A percentile compares a stretch with the other conserved stretches of the same genome.
phyloP scores from a whole-genome alignment of 2,797 vertebrate species.

The Acanthurus lineatus region DNA sequence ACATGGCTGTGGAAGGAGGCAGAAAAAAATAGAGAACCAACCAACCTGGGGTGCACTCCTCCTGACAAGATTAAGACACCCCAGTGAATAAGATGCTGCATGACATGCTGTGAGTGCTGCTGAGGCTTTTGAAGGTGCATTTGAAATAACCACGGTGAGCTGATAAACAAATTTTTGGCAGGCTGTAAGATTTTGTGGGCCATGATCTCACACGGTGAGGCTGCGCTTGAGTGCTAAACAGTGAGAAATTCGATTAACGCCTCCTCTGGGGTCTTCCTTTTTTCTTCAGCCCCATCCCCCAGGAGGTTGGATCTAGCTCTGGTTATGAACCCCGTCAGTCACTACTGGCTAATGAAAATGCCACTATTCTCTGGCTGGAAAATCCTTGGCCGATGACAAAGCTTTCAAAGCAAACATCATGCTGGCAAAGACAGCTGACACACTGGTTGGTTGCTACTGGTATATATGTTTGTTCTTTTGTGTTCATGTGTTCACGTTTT shows the following conservation, averaged over 20 bases:
- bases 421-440: constrained; percentile 52
- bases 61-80: constrained; percentile 68
- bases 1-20: constrained; percentile 7
- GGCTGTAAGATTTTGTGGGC: constrained; percentile 55
- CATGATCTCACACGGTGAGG: constrained; percentile 64
- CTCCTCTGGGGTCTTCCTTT: constrained; percentile 63
- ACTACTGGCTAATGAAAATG: constrained; percentile 75
- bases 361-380: constrained; percentile 69
- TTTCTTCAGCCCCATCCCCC: constrained; percentile 17
- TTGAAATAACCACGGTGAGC: constrained; percentile 59
- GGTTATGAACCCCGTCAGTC: constrained; percentile 59
- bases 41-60: constrained; percentile 20
- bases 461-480: constrained; percentile 5
- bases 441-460: background rate
- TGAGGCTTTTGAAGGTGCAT: constrained; percentile 53
- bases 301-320: constrained; percentile 40
- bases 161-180: constrained; percentile 73
- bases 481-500: constrained; percentile 13
- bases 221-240: constrained; percentile 68
- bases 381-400: constrained; percentile 70
- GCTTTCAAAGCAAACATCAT: constrained; percentile 72
- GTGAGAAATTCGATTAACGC: constrained; percentile 78
- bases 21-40: constrained; percentile 35
- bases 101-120: constrained; percentile 4
- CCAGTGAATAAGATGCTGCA: constrained; percentile 52